phyloP scores from a whole-genome alignment of 1,140 invertebrate genomes.

The Delia radicum region DNA sequence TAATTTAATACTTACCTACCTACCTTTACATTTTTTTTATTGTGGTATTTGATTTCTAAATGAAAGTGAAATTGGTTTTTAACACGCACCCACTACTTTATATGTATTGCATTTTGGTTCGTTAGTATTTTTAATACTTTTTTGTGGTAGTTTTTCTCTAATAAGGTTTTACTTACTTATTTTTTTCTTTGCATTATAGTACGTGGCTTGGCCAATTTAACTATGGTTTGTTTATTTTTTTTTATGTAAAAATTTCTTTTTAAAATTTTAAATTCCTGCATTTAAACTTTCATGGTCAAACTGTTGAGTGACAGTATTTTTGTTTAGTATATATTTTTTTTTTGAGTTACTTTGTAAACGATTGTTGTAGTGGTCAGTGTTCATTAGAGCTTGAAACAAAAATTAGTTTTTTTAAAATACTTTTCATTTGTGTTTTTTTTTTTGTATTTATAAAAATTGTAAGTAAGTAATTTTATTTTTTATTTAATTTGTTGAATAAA shows the following conservation, averaged over 20 bases:
- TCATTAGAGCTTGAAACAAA: background rate
- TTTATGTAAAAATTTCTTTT: background rate
- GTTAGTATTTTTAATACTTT: too few species aligned
- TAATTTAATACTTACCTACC: too few species aligned
- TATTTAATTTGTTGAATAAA: background rate
- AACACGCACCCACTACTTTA: conserved; percentile 14
- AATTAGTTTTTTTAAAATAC: background rate
- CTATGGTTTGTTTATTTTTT: background rate
- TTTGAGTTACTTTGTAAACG: background rate
- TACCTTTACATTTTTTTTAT: background rate
- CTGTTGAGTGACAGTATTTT: background rate
- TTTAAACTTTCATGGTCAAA: background rate
- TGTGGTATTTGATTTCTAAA: background rate
- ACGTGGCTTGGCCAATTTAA: background rate
- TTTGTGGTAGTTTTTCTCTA: background rate
- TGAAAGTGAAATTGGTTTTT: conserved; percentile 20
- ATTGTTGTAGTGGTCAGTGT: background rate
- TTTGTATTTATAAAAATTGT: background rate
- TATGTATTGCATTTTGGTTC: too few species aligned
- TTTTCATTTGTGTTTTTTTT: background rate
- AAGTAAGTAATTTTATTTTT: background rate
- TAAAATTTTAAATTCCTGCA: background rate
- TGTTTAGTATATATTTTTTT: background rate
- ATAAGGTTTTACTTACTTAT: background rate
- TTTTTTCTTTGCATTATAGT: too few species aligned